Base-by-base conservation (phyloP, 2,113 vertebrate genomes). In the Apistogramma diplotaenia region DNA sequence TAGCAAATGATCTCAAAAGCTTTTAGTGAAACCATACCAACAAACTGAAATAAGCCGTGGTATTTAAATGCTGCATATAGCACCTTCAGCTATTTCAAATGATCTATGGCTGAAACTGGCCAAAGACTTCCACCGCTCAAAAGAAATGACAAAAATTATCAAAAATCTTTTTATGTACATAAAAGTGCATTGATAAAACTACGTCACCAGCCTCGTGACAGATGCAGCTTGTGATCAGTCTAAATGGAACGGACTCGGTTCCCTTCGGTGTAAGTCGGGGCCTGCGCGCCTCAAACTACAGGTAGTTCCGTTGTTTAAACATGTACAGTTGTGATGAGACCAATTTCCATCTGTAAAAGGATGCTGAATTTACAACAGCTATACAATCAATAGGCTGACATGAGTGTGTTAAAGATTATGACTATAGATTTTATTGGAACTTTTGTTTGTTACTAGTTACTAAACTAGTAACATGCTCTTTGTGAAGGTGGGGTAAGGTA, bases 171-270 rank as follows among this genome's bases (percentile, higher is more conserved):
- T 65, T 55, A 91, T 92, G 84, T 94, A 93, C 88, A 93, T 89
- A 82, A 93, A 94, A 94, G 94, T 95, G 94, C 94, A 90, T 89
- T 82, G 72, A 79, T 90, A 87, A 79, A 84, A 73, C 77, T 91
- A 89, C 76, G 62, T 87, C 79, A 89, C 85, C 80, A 27, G 86
- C 89, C 87, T 87, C 79, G 85, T 90, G 67, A 88, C 74, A 72
- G 72, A 79, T 83, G 84, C 86, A 86, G 84, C 74, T 49, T 84
- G 62, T 53, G 43, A 77, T 86, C 35, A 54, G 40, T 87, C 23
- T 74, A 43, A 60, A 49, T 89, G 76, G 83, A 89, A 81, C 73
- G 33, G 82, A 81, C 81, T 85, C 65, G 61, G 79, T 33, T 57
- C 72, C 70, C 71, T 31, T 31, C 78, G 46, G 23, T 65, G 58